These are phyloP conservation scores for Keiferia lycopersicella DNA, from an alignment of 2,888 invertebrate genomes.

Conservation along the genomic window DNA sequence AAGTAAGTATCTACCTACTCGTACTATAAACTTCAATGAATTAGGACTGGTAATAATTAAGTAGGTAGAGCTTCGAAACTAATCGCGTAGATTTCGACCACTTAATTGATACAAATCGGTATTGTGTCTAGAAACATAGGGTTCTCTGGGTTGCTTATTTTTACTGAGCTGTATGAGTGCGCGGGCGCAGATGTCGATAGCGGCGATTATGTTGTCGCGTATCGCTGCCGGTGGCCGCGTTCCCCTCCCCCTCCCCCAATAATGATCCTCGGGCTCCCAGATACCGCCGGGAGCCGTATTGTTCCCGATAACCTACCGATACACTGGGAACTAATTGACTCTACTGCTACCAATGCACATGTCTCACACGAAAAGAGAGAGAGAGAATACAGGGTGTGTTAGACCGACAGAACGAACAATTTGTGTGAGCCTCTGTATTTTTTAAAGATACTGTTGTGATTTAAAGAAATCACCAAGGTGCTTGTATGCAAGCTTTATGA, in stretches of 20 bases:
- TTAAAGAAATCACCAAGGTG: too few species aligned
- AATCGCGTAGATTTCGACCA: too few species aligned
- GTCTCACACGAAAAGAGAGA: too few species aligned
- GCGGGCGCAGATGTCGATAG: slow-evolving; percentile 20
- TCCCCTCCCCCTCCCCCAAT: slow-evolving; percentile 30
- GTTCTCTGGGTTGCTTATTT: not conserved
- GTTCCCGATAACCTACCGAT: slow-evolving; percentile 22
- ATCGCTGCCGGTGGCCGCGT: slow-evolving; percentile 49
- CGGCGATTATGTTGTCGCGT: slow-evolving; percentile 38
- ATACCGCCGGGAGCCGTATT: slow-evolving; percentile 18
- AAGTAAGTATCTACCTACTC: too few species aligned
- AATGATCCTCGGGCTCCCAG: slow-evolving; percentile 38
- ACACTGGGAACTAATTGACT: slow-evolving; percentile 15
- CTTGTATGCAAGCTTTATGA: too few species aligned
- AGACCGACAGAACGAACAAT: too few species aligned
- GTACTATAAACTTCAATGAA: too few species aligned
- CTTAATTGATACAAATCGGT: not conserved
- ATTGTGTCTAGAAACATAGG: slow-evolving; percentile 6
- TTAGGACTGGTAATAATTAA: too few species aligned
- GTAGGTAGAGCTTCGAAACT: too few species aligned
- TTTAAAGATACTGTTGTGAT: too few species aligned
- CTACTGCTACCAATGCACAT: not conserved
- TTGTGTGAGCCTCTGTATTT: too few species aligned
- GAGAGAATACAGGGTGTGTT: too few species aligned
- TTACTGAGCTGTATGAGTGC: slow-evolving; percentile 2